Conservation (phyloP, 2,888 invertebrate genomes). For the Carterocephalus palaemon region DNA sequence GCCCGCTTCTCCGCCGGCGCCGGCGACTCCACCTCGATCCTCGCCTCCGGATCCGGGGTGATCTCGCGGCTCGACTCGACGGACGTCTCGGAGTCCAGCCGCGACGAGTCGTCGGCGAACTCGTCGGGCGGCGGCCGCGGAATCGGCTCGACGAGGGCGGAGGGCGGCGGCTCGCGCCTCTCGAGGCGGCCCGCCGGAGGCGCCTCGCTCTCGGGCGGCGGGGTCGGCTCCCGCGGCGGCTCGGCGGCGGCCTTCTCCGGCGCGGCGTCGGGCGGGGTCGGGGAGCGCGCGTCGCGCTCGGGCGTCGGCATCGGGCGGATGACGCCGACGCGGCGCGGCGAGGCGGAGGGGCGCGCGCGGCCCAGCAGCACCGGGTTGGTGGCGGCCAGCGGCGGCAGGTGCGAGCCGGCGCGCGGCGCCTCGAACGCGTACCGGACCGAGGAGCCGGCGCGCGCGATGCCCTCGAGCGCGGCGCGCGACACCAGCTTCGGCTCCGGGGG, state of each 20-base stretch:
- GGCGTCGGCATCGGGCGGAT: slow-evolving; percentile 74
- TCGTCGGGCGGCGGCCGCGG: slow-evolving; percentile 52
- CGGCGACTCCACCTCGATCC: slow-evolving; percentile 30
- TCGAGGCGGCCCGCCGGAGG: slow-evolving; percentile 33
- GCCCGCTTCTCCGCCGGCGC: slow-evolving; percentile 27
- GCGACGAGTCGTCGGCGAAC: slow-evolving; percentile 33
- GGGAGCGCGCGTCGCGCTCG: slow-evolving; percentile 31
- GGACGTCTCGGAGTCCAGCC: slow-evolving; percentile 18
- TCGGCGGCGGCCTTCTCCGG: slow-evolving; percentile 35
- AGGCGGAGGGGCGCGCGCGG: slow-evolving; percentile 52
- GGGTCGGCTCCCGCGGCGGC: slow-evolving; percentile 36
- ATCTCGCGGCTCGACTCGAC: neutral
- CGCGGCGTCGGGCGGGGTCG: slow-evolving; percentile 31
- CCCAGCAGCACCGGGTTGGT: slow-evolving; percentile 60
- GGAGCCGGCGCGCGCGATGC: slow-evolving; percentile 83
- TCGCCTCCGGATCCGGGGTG: slow-evolving; percentile 25
- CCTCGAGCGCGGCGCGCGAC: slow-evolving; percentile 80
- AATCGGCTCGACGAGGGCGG: slow-evolving; percentile 65
- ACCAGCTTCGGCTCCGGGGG: slow-evolving; percentile 56
- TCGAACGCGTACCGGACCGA: slow-evolving; percentile 81
- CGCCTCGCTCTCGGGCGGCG: slow-evolving; percentile 36
- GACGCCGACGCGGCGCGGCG: slow-evolving; percentile 73
- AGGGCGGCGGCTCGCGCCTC: slow-evolving; percentile 49
- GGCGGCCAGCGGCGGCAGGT: slow-evolving; percentile 61
- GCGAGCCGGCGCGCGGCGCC: slow-evolving; percentile 52